phyloP scores from a whole-genome alignment of 1,140 invertebrate genomes.

The Pseudomyrmex concolor region DNA sequence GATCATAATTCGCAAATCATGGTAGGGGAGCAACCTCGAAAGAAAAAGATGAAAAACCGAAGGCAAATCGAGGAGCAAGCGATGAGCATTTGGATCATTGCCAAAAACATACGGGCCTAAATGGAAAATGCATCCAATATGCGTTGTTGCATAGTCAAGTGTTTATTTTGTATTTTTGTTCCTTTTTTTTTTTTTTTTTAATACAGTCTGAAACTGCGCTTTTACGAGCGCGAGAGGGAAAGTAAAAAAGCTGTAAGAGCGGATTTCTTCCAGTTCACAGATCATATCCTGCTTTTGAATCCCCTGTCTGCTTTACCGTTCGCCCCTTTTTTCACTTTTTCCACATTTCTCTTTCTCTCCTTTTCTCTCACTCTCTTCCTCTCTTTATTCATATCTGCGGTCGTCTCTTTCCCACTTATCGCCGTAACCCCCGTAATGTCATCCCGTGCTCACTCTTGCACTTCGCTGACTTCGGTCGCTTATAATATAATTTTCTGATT shows the following conservation, averaged over 20 bases:
- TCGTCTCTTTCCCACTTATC: background rate
- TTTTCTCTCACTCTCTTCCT: constrained; percentile 8
- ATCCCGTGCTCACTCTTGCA: constrained; percentile 69
- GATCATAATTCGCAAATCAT: constrained; percentile 79
- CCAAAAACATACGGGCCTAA: background rate
- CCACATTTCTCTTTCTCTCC: constrained; percentile 15
- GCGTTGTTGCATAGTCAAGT: no score
- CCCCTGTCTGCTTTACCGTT: background rate
- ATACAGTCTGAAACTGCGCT: background rate
- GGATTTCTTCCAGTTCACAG: constrained; percentile 59
- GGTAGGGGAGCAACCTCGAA: constrained; percentile 35
- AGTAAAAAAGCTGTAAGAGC: constrained; percentile 28
- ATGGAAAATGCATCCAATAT: background rate
- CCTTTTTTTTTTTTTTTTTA: background rate
- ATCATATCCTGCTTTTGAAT: constrained; percentile 41
- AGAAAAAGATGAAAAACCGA: constrained; percentile 32
- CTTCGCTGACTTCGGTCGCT: constrained; percentile 74
- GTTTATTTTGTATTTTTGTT: background rate
- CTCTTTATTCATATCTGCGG: background rate
- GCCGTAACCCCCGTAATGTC: constrained; percentile 16
- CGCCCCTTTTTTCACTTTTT: constrained; percentile 3
- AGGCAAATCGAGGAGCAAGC: constrained; percentile 18
- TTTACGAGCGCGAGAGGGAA: background rate
- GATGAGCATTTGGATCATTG: constrained; percentile 12
- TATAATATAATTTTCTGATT: constrained; percentile 77